phyloP scores from a whole-genome alignment of 2,797 vertebrate genomes.

The Parambassis ranga region DNA sequence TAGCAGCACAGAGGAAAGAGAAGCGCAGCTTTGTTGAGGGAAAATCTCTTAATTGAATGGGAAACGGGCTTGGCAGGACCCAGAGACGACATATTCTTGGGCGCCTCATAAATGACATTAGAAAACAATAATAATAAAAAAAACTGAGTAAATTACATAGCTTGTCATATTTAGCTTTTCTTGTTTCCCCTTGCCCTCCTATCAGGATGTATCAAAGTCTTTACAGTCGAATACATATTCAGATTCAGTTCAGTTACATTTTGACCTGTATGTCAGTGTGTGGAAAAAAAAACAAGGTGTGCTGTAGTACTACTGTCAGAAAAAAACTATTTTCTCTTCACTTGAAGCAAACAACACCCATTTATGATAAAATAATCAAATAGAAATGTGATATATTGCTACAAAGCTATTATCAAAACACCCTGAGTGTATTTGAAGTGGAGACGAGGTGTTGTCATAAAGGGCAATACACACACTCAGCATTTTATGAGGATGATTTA shows the following conservation, averaged over 20 bases:
- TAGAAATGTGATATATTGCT: slow-evolving; percentile 6
- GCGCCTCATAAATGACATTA: slow-evolving; percentile 30
- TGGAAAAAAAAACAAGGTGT: slow-evolving; percentile 10
- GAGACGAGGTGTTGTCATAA: slow-evolving; percentile 21
- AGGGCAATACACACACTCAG: slow-evolving; percentile 26
- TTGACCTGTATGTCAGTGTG: slow-evolving; percentile 37
- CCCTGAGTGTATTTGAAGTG: slow-evolving; percentile 35
- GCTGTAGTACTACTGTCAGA: neutral
- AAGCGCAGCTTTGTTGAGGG: slow-evolving; percentile 7
- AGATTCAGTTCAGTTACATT: slow-evolving; percentile 24
- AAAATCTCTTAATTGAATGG: slow-evolving; percentile 47
- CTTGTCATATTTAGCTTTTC: slow-evolving; percentile 36
- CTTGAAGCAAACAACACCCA: slow-evolving; percentile 16
- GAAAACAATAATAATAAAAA: slow-evolving; percentile 19
- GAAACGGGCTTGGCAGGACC: slow-evolving; percentile 21
- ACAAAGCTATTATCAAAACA: slow-evolving; percentile 43
- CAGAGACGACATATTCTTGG: slow-evolving; percentile 32
- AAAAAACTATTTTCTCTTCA: slow-evolving; percentile 17
- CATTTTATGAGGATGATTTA: slow-evolving; percentile 24
- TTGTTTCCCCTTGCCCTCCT: slow-evolving; percentile 26
- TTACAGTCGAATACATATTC: slow-evolving; percentile 18
- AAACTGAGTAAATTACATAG: slow-evolving; percentile 15
- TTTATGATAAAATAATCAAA: slow-evolving; percentile 38
- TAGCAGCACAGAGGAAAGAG: slow-evolving; percentile 17
- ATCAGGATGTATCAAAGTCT: slow-evolving; percentile 36